Conservation (phyloP, 1,140 invertebrate genomes). For the Drosophila trapezifrons region DNA sequence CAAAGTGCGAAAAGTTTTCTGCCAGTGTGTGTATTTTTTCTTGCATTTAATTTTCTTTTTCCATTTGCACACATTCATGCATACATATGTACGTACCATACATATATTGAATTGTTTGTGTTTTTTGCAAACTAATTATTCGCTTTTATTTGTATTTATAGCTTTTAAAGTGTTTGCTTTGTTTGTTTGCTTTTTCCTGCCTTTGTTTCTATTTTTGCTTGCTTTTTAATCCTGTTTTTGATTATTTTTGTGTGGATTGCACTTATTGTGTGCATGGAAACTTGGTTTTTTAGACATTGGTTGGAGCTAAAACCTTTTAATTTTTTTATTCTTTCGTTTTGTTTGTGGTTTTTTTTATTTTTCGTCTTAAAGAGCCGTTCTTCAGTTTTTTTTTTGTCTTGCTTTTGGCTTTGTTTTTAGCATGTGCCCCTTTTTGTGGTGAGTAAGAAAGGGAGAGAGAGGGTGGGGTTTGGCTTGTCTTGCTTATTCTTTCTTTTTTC, state of each 20-base stretch:
- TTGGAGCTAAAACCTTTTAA: background rate
- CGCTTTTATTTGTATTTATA: slow-evolving; percentile 12
- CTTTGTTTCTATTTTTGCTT: slow-evolving; percentile 1
- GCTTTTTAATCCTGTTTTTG: slow-evolving; percentile 6
- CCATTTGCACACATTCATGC: background rate
- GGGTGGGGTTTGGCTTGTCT: slow-evolving; percentile 41
- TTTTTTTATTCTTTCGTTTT: background rate
- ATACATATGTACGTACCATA: background rate
- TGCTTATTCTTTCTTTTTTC: slow-evolving; percentile 31
- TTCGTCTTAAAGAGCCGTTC: slow-evolving; percentile 42
- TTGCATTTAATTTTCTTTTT: slow-evolving; percentile 13
- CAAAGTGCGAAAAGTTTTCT: slow-evolving; percentile 43
- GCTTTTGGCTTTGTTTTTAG: slow-evolving; percentile 72
- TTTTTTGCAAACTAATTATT: slow-evolving; percentile 11
- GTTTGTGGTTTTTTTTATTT: slow-evolving; percentile 5
- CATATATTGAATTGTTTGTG: slow-evolving; percentile 8
- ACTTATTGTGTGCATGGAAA: background rate
- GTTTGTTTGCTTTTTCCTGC: background rate
- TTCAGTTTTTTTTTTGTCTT: slow-evolving; percentile 59
- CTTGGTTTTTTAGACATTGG: background rate
- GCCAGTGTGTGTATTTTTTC: slow-evolving; percentile 27
- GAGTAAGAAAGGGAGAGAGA: slow-evolving; percentile 23
- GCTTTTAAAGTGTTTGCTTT: slow-evolving; percentile 1
- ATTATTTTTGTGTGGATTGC: background rate
- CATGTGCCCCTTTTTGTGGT: slow-evolving; percentile 64